Evolutionary conservation across 2,888 invertebrate species (phyloP), one percentile per base, ranked within the genome.

Genomic region (Arrhopalites spinosus): DNA sequence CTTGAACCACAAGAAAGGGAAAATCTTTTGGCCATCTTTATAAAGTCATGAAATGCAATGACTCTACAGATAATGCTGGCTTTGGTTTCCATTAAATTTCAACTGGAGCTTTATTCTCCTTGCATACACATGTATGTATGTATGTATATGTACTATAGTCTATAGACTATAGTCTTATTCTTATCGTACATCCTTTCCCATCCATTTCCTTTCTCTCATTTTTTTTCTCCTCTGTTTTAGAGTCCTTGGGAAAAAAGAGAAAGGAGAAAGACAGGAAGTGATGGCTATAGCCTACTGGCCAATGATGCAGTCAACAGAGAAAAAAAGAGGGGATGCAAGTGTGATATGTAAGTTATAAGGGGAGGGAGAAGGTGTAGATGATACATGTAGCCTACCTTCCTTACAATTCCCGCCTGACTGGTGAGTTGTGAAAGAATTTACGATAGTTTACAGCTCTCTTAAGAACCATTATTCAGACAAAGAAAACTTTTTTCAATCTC

Each of bases 381-480:
- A 73, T 50, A 53, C n/a, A 64, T 45, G 64, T 66, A 53, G 47
- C 29, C 50, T 66, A 56, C 50, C 67, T 56, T 59, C 53, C 61
- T 59, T 72, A 61, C 72, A 69, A 76, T 78, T 74, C 78, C 76
- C 78, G 75, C 27, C 75, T 78, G 78, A 75, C 78, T 76, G 74
- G 78, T 78, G 78, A 78, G 76, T 76, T 76, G 73, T 74, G 74
- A 78, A 78, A 78, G 78, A 78, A 78, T 78, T 78, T 78, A 78
- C 78, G 78, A 78, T 76, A 78, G 74, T 78, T 78, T 78, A 78
- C 78, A 76, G 74, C 78, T 76, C 78, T 78, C 78, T 76, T 78
- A 78, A 78, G 78, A 76, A 74, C 74, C 78, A 78, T 78, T 78
- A 78, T 78, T 78, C 76, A 76, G 76, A 76, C 76, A 75, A 76